These are phyloP conservation scores for Triops cancriformis DNA, from an alignment of 1,140 invertebrate genomes.

Conservation along the genomic window DNA sequence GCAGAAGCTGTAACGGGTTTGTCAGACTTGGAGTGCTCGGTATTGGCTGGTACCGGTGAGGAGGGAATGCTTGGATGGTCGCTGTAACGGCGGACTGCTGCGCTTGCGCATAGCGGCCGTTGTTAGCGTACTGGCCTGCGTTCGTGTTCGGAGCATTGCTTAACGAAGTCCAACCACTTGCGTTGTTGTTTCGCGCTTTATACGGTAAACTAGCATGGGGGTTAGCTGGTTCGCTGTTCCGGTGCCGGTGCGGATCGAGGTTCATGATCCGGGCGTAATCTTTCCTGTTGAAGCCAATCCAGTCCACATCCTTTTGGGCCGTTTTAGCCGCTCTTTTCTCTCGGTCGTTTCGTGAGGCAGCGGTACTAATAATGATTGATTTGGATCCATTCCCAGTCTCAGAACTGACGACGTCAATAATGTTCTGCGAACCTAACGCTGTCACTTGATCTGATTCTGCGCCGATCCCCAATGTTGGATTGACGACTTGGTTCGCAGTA, in stretches of 20 bases:
- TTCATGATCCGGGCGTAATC: slow-evolving; percentile 21
- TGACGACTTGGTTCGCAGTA: background rate
- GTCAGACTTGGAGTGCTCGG: background rate
- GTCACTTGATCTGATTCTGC: slow-evolving; percentile 15
- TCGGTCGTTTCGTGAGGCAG: background rate
- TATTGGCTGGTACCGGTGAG: background rate
- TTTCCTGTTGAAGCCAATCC: slow-evolving; percentile 23
- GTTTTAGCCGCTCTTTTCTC: background rate
- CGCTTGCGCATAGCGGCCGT: background rate
- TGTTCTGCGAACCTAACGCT: slow-evolving; percentile 5
- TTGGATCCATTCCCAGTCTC: slow-evolving; percentile 14
- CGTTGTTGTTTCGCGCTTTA: background rate
- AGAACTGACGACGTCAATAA: slow-evolving; percentile 21
- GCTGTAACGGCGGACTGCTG: background rate
- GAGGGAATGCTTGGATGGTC: background rate
- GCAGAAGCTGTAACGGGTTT: background rate
- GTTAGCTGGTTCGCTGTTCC: background rate
- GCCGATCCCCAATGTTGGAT: background rate
- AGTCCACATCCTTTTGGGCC: background rate
- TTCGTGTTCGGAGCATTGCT: background rate
- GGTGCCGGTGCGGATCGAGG: background rate
- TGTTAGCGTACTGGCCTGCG: background rate
- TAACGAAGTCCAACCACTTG: background rate
- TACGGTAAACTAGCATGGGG: background rate
- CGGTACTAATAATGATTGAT: slow-evolving; percentile 23